Evolutionary conservation across 2,113 vertebrate genomes (phyloP), one percentile per base, ranked within the genome.

Genomic region (Oncorhynchus clarkii): DNA sequence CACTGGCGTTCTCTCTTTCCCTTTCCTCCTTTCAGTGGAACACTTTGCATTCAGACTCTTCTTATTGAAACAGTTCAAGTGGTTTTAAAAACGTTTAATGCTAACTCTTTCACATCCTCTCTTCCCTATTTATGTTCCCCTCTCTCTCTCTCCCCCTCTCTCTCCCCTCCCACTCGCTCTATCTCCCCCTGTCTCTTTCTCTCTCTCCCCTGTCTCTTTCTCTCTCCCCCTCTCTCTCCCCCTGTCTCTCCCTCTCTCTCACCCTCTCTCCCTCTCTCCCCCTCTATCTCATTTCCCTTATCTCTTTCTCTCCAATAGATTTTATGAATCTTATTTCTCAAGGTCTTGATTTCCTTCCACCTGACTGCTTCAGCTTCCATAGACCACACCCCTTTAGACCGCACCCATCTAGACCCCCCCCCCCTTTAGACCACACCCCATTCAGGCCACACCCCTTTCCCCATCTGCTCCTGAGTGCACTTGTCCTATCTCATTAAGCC

Each of bases 321-420:
- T 62, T 62, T 62, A n/a, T 62, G 59, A 62, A 22, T 59, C n/a
- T 14, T 60, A 60, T 60, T 60, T 22, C 59, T 22, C 59, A 91
- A 90, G 90, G 89, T 78, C 45, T 39, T 39, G 8, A 39, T 90
- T 88, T 92, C 91, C 91, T 87, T 90, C 77, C 88, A 49, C 87
- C 78, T 88, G 88, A 87, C 88, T 89, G 89, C 87, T 86, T 89
- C 87, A 82, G 76, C 84, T 89, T 84, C 84, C 84, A 87, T 90
- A 87, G 84, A 85, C 87, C 83, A 72, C 64, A 60, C 67, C 48
- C 39, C 8, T 39, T 39, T 39, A 39, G 34, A 39, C 34, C 8
- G 2, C 39, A 39, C 39, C 8, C 39, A 3, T 13, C 5, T 29
- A 18, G 18, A 18, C 31, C 4, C 5, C 29, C 5, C 5, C 29